phyloP scores from a whole-genome alignment of 1,140 invertebrate species.

The Monomorium pharaonis region DNA sequence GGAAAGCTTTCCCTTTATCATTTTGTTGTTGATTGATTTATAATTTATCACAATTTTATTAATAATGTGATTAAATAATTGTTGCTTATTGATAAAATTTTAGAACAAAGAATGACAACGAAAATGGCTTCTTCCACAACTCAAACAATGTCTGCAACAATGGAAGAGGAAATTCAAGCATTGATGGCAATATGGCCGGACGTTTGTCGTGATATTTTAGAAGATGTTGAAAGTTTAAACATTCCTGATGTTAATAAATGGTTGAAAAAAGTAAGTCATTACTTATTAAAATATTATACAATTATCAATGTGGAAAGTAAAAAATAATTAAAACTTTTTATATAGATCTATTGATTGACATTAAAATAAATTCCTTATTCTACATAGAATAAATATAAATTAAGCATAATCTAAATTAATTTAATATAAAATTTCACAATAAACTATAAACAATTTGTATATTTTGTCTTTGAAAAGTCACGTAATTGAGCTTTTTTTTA shows the following conservation, averaged over 20 bases:
- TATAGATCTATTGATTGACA: neutral
- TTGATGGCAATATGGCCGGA: slow-evolving; percentile 95
- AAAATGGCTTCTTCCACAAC: slow-evolving; percentile 83
- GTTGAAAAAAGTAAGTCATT: slow-evolving; percentile 89
- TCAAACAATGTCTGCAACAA: slow-evolving; percentile 86
- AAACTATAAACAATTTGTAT: too few relatives aligned
- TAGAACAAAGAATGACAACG: slow-evolving; percentile 22
- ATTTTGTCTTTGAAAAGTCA: too few relatives aligned
- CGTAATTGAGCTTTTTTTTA: too few relatives aligned
- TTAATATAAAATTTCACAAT: too few relatives aligned
- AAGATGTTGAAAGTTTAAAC: slow-evolving; percentile 89
- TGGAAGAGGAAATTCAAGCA: slow-evolving; percentile 92
- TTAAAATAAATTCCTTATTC: neutral
- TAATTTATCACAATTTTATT: slow-evolving; percentile 1
- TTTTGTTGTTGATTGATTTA: neutral
- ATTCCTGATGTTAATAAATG: slow-evolving; percentile 92
- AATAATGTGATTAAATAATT: neutral
- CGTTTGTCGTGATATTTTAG: slow-evolving; percentile 92
- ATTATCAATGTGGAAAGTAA: neutral
- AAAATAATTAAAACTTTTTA: neutral
- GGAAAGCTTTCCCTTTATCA: neutral
- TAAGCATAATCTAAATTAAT: neutral
- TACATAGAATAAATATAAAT: neutral
- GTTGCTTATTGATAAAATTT: neutral
- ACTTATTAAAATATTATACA: neutral